Evolutionary conservation across 2,113 vertebrate species (phyloP), one percentile per base, ranked within the genome.

Genomic region (Ia io): DNA sequence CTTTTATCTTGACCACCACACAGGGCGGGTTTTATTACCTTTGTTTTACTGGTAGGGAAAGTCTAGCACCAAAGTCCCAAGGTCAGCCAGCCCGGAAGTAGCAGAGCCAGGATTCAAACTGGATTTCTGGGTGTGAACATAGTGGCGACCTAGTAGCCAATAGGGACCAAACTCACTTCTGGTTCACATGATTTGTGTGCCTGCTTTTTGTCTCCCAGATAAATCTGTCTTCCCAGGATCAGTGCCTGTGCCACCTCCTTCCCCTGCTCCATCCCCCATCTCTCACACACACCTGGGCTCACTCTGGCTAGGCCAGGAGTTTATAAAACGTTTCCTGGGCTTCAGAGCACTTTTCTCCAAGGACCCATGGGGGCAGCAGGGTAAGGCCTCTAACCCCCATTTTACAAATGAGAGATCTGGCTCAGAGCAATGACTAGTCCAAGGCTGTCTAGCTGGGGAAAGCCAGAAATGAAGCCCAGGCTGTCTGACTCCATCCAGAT

Each of bases 41-140:
- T 92, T 42, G 35, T 88, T 97, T 95, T 88, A 91, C 14, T 84
- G 63, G 85, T 79, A 73, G 35, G 16, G 63, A 82, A 69, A 90
- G 51, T 69, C 47, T 78, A 88, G 47, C 47, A 40, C 78, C 47
- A 76, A 73, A 95, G 92, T 88, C 85, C 94, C 61, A 96, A 78
- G 67, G 92, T 95, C 87, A 90, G 51, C 9, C 10, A 74, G 70
- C 25, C 42, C 76, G 76, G 44, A 84, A 92, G 76, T 20, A 30
- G 77, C 71, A 77, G 67, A 78, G 71, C n/a, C 8, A 9, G 40
- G 49, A 78, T 42, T 88, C 88, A 76, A 49, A 32, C 22, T 65
- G 83, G 90, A 77, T 88, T 30, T 69, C 28, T 83, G 42, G 61
- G 42, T 89, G 76, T 83, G 70, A 90, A 63, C 35, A 9, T 23